Conservation (phyloP, 2,113 vertebrate species). For the Clarias gariepinus region DNA sequence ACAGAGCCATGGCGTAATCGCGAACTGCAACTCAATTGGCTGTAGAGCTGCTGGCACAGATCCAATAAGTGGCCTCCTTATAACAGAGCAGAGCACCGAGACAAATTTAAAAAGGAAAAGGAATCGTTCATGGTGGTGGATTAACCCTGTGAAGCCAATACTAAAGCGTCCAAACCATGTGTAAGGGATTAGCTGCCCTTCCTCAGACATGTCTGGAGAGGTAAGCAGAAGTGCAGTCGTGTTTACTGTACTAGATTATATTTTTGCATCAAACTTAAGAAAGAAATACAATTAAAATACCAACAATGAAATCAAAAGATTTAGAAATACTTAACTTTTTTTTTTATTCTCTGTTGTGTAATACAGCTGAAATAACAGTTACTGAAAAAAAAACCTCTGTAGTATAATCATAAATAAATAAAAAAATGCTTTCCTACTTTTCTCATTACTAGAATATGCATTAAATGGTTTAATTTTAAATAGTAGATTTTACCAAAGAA, state of each 20-base stretch:
- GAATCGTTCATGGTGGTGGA: constrained; percentile 47
- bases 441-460: not conserved
- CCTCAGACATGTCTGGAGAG: constrained; percentile 76
- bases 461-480: not conserved
- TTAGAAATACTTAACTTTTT: not conserved
- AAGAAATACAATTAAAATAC: not conserved
- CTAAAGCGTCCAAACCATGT: constrained; percentile 68
- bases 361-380: not conserved
- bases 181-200: constrained; percentile 79
- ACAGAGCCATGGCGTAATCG: constrained; percentile 37
- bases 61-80: constrained; percentile 67
- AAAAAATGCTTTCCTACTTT: not conserved
- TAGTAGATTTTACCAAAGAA: not conserved
- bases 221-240: constrained; percentile 60
- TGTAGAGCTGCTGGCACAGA: constrained; percentile 62
- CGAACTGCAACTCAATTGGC: constrained; percentile 72
- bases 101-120: constrained; percentile 63
- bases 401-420: not conserved
- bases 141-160: constrained; percentile 32
- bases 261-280: not conserved
- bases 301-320: not conserved
- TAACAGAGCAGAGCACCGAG: constrained; percentile 63
- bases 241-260: not conserved
- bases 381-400: not conserved
- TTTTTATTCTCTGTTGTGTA: not conserved